phyloP scores from a whole-genome alignment of 2,888 invertebrate genomes.

The Leucophenga maculata region DNA sequence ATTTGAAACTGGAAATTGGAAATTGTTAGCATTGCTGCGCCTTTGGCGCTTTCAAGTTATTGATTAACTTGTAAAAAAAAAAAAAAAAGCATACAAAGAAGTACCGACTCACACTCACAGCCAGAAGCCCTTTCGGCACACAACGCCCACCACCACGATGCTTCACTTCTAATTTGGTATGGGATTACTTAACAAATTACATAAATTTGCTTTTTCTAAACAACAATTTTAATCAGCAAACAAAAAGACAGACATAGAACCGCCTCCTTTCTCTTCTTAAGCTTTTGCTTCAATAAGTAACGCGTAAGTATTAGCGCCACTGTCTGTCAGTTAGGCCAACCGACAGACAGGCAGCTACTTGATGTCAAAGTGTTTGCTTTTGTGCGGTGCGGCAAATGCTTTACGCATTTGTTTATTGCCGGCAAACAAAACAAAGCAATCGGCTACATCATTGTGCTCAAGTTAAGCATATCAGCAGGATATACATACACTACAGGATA shows the following conservation, averaged over 20 bases:
- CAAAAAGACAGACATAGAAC: constrained; percentile 36
- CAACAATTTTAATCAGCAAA: constrained; percentile 38
- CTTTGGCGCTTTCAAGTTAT: constrained; percentile 4
- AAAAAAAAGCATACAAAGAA: constrained; percentile 16
- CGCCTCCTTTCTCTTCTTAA: not conserved
- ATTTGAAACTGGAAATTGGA: not conserved
- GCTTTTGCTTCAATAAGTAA: not conserved
- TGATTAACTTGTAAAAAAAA: constrained; percentile 13
- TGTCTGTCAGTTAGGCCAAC: not conserved
- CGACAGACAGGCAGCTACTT: constrained; percentile 31
- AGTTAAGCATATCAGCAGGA: not conserved
- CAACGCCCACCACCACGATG: too few species aligned
- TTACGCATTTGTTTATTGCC: constrained; percentile 21
- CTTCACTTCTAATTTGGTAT: constrained; percentile 4
- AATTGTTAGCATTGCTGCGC: not conserved
- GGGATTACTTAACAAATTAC: constrained; percentile 63
- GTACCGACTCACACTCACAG: constrained; percentile 26
- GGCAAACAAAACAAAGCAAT: constrained; percentile 15
- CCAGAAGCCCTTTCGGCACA: constrained; percentile 11
- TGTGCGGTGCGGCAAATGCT: constrained; percentile 7
- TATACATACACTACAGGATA: not conserved
- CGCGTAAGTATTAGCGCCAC: not conserved
- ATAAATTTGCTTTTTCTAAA: constrained; percentile 63
- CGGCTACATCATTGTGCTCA: not conserved
- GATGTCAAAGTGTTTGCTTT: constrained; percentile 56